Evolutionary conservation across 2,888 invertebrate genomes (phyloP), one percentile per base, ranked within the genome.

Genomic region (Platycheirus rosarum): DNA sequence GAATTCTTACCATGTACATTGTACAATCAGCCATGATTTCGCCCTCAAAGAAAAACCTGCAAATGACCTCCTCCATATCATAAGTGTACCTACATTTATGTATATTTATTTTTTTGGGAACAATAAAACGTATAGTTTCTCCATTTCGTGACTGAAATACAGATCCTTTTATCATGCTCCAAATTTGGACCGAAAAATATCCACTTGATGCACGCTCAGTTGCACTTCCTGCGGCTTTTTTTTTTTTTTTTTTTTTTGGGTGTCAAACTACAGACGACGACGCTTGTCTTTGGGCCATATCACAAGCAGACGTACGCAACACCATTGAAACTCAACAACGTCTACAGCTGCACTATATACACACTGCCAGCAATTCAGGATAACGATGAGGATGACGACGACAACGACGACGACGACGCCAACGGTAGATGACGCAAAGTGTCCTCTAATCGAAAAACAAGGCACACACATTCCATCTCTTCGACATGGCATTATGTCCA

Each of bases 391-490:
- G 37, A 53, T 29, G 42, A 29, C 16, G 9, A 37, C 13, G 37
- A 37, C 14, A 13, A 42, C 6, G 57, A 60, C 55, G 37, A 48
- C 48, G 0, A 51, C 51, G 11, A 37, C 13, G 14, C 11, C 29
- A 20, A 42, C 49, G 40, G 2, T 42, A 53, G 57, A 60, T 63
- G 57, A 69, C 57, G 57, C 40, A 46, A 51, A 40, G 70, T 76
- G 65, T 62, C 60, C 70, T 76, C 60, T 76, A 80, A 70, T 71
- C 66, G 70, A 70, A 76, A 80, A 70, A 70, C 70, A 75, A 65
- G 44, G 66, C 66, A 62, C 60, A 75, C 57, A 51, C 11, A 60
- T 44, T 16, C 37, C 49, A 35, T 49, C 65, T 53, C 66, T 37
- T 57, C 37, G 48, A 46, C 69, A 46, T 46, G 51, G 29, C 49